phyloP scores from a whole-genome alignment of 1,140 invertebrate genomes.

The Ceratoteleas bidentatus region DNA sequence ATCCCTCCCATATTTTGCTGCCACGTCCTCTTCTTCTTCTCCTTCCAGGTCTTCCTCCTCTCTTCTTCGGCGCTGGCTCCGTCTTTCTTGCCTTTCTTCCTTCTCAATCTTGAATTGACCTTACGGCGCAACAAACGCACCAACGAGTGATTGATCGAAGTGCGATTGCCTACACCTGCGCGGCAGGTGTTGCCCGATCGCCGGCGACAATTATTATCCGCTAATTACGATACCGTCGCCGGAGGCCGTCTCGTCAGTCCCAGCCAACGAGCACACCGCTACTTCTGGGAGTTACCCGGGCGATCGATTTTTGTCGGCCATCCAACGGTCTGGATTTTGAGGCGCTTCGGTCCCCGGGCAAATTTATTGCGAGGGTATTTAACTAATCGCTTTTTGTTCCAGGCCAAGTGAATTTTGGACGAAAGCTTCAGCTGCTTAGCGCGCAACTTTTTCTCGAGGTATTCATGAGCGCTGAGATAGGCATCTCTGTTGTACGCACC shows the following conservation, averaged over 20 bases:
- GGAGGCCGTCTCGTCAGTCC: slow-evolving; percentile 30
- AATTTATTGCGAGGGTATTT: slow-evolving; percentile 12
- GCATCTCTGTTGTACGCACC: no score
- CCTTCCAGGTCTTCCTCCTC: not conserved
- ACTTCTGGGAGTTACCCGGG: slow-evolving; percentile 14
- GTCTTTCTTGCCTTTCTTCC: not conserved
- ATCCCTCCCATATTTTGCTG: slow-evolving; percentile 28
- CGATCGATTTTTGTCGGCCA: slow-evolving; percentile 18
- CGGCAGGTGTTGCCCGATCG: slow-evolving; percentile 69
- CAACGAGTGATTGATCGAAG: slow-evolving; percentile 53
- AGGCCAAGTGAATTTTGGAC: slow-evolving; percentile 3
- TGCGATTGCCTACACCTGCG: slow-evolving; percentile 70
- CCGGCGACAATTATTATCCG: slow-evolving; percentile 68
- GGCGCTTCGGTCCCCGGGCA: not conserved
- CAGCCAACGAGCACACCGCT: not conserved
- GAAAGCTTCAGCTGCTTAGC: slow-evolving; percentile 10
- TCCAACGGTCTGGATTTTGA: slow-evolving; percentile 3
- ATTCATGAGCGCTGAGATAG: not conserved
- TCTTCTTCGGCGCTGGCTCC: not conserved
- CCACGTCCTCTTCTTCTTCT: slow-evolving; percentile 5
- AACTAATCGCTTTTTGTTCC: slow-evolving; percentile 17
- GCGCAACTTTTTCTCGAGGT: not conserved
- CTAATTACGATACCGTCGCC: slow-evolving; percentile 64
- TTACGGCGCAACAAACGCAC: slow-evolving; percentile 17
- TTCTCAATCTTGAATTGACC: slow-evolving; percentile 23